These are phyloP conservation scores for Arion vulgaris DNA, from an alignment of 1,140 invertebrate genomes.

Conservation along the genomic window DNA sequence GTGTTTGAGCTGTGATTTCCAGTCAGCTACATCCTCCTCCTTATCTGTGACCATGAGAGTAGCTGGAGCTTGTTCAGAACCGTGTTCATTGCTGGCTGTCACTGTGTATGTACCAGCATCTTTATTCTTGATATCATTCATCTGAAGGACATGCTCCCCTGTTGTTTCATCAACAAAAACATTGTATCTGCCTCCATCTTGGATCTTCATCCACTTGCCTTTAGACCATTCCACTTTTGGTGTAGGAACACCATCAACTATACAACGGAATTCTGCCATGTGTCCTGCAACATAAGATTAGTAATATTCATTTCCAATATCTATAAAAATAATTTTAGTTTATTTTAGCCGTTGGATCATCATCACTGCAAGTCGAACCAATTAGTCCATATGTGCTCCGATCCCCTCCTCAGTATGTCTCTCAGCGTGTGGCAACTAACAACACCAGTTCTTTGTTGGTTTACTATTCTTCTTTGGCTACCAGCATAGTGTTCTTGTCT, in stretches of 20 bases:
- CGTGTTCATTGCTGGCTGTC: conserved; percentile 70
- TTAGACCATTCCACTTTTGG: conserved; percentile 71
- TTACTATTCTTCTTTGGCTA: too few species aligned
- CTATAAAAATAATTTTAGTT: too few species aligned
- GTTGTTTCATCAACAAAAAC: conserved; percentile 67
- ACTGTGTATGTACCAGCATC: conserved; percentile 72
- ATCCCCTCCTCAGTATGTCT: too few species aligned
- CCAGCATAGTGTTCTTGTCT: too few species aligned
- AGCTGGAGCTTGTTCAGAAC: conserved; percentile 65
- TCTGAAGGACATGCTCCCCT: conserved; percentile 67
- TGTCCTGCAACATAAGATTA: conserved; percentile 48
- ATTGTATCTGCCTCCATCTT: conserved; percentile 60
- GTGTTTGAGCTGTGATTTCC: conserved; percentile 69
- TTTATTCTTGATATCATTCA: conserved; percentile 63
- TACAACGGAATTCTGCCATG: conserved; percentile 67
- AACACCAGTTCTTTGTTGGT: too few species aligned
- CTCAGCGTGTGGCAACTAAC: too few species aligned
- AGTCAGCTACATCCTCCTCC: conserved; percentile 69
- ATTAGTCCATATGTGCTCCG: too few species aligned
- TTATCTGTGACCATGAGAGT: conserved; percentile 72
- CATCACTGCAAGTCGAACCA: too few species aligned
- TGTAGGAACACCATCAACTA: conserved; percentile 65
- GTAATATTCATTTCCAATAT: background rate
- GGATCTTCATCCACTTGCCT: conserved; percentile 70
- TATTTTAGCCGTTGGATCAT: too few species aligned